Evolutionary conservation across 2,888 invertebrate genomes (phyloP).

Genomic region (Agrotis puta): DNA sequence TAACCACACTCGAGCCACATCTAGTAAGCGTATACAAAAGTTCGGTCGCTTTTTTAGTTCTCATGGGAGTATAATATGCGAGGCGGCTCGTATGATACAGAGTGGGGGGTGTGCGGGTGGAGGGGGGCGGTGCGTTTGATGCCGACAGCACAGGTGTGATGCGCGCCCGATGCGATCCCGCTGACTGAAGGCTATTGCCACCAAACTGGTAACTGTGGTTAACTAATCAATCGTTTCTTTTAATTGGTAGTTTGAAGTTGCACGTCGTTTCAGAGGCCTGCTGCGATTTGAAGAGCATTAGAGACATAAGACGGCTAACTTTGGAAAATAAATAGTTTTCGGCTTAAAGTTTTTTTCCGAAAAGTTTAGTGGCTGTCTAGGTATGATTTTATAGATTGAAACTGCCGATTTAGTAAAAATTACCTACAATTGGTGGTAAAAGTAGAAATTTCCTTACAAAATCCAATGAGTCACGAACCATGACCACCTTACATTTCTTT

Average conservation of each 20-base stretch:
- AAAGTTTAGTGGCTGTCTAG: too few species aligned
- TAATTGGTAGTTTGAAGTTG: neutral
- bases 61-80: constrained; percentile 83
- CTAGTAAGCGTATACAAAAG: constrained; percentile 68
- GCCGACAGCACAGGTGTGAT: constrained; percentile 87
- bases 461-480: neutral
- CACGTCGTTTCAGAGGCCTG: neutral
- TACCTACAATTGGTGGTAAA: neutral
- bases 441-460: neutral
- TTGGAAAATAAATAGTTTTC: neutral
- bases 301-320: neutral
- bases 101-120: constrained; percentile 62
- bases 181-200: constrained; percentile 60
- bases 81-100: constrained; percentile 85
- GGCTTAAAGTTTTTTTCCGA: neutral
- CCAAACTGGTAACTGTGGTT: constrained; percentile 53
- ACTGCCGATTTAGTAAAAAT: neutral
- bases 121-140: constrained; percentile 81
- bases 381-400: neutral
- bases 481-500: neutral
- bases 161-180: constrained; percentile 72
- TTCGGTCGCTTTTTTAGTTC: constrained; percentile 78
- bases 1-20: constrained; percentile 65
- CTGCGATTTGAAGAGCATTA: neutral
- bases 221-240: constrained; percentile 36